Evolutionary conservation across 2,888 invertebrate genomes (phyloP).

Genomic region (Tridacna gigas): DNA sequence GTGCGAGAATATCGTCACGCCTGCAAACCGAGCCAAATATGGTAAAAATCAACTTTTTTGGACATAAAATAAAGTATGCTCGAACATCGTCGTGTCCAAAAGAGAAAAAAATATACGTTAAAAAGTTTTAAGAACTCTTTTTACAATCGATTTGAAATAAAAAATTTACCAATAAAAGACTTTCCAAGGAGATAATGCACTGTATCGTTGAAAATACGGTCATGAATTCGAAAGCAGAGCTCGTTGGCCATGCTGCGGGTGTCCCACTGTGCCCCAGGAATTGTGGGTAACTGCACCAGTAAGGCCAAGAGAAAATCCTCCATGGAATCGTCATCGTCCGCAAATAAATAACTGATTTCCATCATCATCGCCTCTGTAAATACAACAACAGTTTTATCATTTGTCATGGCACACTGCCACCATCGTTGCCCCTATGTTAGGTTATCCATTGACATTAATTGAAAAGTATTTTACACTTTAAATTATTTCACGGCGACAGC

Average conservation of each 20-base stretch:
- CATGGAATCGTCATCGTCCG: slow-evolving; percentile 20
- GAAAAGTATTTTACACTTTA: no score
- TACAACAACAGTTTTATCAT: neutral
- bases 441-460: no score
- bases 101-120: no score
- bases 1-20: no score
- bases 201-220: slow-evolving; percentile 5
- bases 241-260: neutral
- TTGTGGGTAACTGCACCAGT: neutral
- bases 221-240: slow-evolving; percentile 6
- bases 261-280: slow-evolving; percentile 8
- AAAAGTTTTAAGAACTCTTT: no score
- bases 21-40: no score
- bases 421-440: no score
- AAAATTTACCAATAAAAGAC: slow-evolving; percentile 2
- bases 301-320: slow-evolving; percentile 14
- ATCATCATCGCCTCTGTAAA: slow-evolving; percentile 18
- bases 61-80: no score
- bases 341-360: slow-evolving; percentile 14
- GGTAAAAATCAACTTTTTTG: no score
- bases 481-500: no score
- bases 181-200: slow-evolving; percentile 4
- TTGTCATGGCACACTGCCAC: no score
- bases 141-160: neutral
- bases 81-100: no score